Conservation (phyloP, 2,797 vertebrate genomes). For the Synaphobranchus kaupii region DNA sequence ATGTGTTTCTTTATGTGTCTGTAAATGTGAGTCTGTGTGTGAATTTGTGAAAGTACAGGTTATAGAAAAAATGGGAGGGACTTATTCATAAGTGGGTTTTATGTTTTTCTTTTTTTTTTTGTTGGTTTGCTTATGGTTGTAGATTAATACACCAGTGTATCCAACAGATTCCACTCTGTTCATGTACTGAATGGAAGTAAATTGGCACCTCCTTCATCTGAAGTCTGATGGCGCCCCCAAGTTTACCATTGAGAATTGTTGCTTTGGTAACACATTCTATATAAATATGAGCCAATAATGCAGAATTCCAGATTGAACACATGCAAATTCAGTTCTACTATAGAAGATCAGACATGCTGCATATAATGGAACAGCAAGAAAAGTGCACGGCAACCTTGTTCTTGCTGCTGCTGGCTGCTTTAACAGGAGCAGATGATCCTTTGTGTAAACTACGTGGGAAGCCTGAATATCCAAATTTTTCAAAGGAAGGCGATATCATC, state of each 20-base stretch:
- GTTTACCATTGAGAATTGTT: slow-evolving; percentile 16
- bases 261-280: not conserved
- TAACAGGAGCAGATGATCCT: slow-evolving; percentile 51
- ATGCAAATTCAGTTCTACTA: too few species aligned
- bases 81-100: too few species aligned
- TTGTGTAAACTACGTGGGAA: slow-evolving; percentile 57
- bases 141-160: not conserved
- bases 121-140: too few species aligned
- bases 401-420: slow-evolving; percentile 51
- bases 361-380: slow-evolving; percentile 47
- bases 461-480: slow-evolving; percentile 58
- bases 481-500: slow-evolving; percentile 64
- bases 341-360: slow-evolving; percentile 41
- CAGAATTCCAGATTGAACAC: not conserved
- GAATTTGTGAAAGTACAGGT: too few species aligned
- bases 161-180: not conserved
- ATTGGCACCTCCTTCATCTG: slow-evolving; percentile 2
- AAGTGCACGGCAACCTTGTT: slow-evolving; percentile 45
- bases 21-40: too few species aligned
- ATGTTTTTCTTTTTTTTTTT: too few species aligned
- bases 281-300: not conserved
- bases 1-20: too few species aligned
- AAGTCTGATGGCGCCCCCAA: not conserved
- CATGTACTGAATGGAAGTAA: not conserved
- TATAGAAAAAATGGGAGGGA: too few species aligned